Percentiles rank a stretch among this genome's conserved stretches.
Evolutionary conservation across 2,888 invertebrate genomes (phyloP).

Genomic region (Drosophila lacicola): DNA sequence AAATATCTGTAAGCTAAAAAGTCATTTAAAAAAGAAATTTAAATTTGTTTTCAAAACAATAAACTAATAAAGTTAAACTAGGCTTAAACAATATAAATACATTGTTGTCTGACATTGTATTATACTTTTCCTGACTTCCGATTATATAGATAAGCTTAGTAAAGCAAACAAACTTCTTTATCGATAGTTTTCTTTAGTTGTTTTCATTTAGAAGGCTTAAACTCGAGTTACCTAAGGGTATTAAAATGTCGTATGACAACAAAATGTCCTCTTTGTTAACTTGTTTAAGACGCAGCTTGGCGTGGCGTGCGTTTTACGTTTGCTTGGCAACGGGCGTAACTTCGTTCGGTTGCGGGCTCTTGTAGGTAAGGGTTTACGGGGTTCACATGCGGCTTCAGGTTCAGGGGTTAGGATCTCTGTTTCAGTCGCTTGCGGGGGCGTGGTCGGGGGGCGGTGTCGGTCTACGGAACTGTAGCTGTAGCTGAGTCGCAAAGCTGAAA

Average conservation of each 20-base stretch:
- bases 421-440: background rate
- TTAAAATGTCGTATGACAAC: slow-evolving; percentile 4
- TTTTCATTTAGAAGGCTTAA: background rate
- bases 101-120: no score
- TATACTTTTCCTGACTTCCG: no score
- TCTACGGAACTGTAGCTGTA: background rate
- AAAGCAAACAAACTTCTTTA: no score
- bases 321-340: background rate
- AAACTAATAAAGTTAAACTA: no score
- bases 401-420: slow-evolving; percentile 10
- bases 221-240: background rate
- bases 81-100: no score
- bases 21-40: no score
- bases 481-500: slow-evolving; percentile 46
- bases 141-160: no score
- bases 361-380: slow-evolving; percentile 1
- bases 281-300: slow-evolving; percentile 6
- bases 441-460: background rate
- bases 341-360: background rate
- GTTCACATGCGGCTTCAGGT: slow-evolving; percentile 1
- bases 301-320: slow-evolving; percentile 10
- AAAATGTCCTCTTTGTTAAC: background rate
- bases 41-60: no score
- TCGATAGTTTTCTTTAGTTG: no score
- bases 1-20: no score